Conservation (phyloP, 2,797 vertebrate species). For the Spheniscus humboldti region DNA sequence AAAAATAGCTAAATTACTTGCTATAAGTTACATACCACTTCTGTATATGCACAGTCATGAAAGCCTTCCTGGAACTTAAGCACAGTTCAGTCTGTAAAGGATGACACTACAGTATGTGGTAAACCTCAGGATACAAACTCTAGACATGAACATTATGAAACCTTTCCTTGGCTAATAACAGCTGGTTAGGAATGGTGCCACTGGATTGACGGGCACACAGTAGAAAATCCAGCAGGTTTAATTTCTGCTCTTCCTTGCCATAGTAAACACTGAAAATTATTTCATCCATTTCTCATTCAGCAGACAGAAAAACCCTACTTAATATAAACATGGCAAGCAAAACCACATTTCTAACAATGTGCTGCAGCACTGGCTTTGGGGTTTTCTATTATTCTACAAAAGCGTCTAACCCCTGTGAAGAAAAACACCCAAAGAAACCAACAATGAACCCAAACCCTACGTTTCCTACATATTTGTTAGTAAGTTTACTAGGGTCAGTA, state of each 20-base stretch:
- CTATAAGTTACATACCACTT: not conserved
- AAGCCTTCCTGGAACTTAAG: not conserved
- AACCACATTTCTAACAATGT: not conserved
- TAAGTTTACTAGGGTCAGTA: not conserved
- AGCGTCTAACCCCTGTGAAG: not conserved
- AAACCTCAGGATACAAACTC: not conserved
- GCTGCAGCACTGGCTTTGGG: not conserved
- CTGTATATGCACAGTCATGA: not conserved
- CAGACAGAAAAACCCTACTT: not conserved
- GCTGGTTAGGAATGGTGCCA: not conserved
- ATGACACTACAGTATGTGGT: not conserved
- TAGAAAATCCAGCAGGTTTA: not conserved
- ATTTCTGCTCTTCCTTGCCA: not conserved
- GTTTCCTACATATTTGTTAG: not conserved
- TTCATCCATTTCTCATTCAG: not conserved
- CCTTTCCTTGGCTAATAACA: not conserved
- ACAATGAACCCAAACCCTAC: not conserved
- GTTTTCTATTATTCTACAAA: not conserved
- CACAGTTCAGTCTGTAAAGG: not conserved
- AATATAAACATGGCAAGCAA: not conserved
- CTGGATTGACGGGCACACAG: not conserved
- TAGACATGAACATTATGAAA: not conserved
- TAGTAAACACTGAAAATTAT: not conserved
- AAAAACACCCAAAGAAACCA: not conserved
- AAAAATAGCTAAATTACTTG: not conserved